Evolutionary conservation across 2,888 invertebrate species (phyloP), one percentile per base, ranked within the genome.

Genomic region (Diarsia mendica): DNA sequence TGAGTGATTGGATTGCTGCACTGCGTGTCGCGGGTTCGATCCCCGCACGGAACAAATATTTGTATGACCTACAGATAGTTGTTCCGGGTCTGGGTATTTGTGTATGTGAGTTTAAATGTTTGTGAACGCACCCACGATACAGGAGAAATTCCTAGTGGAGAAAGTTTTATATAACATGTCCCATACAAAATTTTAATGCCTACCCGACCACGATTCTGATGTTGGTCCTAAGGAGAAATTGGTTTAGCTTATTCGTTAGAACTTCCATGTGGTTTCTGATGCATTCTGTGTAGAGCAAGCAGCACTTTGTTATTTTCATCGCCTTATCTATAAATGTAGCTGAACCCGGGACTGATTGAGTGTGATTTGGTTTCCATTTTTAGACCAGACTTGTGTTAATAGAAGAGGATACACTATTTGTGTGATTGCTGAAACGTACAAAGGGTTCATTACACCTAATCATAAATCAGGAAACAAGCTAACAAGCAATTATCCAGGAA

Each of bases 331-430:
- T 53, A 33, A 39, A 46, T 74, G 5, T 55, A 39, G 23, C 10
- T 18, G 28, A 18, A 73, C 44, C 15, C 33, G 4, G 11, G 3
- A 8, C 1, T 5, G 3, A 48, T 0, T 39, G 39, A 64, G 15
- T 55, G 33, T 51, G 58, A 46, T 76, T 44, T 76, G 58, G 8
- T 60, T 44, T 20, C 3, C 5, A 58, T 58, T 55, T 55, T 55
- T 4, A 53, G 11, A 48, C 5, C 18, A 2, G 23, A 48, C 10
- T 8, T 49, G 20, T 72, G 6, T 48, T 48, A n/a, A 33, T 23
- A 39, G 18, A 39, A 23, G 33, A 72, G 20, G 39, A 39, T 39
- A 39, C 8, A 0, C 39, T 39, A 39, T 39, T 39, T 39, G 39
- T 39, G 39, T 39, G 39, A 39, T 39, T 39, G 39, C 39, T 39